phyloP scores from a whole-genome alignment of 2,888 invertebrate species.

The Lycia hirtaria region DNA sequence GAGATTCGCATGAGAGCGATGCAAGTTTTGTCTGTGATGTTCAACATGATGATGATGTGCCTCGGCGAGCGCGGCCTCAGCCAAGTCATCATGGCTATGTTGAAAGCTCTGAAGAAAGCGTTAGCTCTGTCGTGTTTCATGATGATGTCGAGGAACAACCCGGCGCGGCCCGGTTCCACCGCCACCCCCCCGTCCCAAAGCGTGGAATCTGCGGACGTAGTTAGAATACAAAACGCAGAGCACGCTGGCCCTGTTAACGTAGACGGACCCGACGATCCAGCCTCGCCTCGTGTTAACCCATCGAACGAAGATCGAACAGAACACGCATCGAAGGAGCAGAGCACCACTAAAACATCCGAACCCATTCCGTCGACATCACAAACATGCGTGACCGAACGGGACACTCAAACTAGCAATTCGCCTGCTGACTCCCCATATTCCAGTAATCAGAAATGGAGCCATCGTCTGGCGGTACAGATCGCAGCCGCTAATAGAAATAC shows the following conservation, averaged over 20 bases:
- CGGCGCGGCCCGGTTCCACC: constrained; percentile 50
- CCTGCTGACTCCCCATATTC: constrained; percentile 43
- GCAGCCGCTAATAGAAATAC: constrained; percentile 77
- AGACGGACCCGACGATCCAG: constrained; percentile 68
- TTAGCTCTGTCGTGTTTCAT: constrained; percentile 78
- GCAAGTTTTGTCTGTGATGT: constrained; percentile 81
- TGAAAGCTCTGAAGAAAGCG: constrained; percentile 76
- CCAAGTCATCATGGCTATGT: constrained; percentile 75
- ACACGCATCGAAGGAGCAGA: neutral
- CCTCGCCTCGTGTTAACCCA: constrained; percentile 43
- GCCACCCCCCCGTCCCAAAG: constrained; percentile 56
- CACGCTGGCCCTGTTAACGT: constrained; percentile 73
- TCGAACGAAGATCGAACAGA: constrained; percentile 12
- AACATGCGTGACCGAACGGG: constrained; percentile 33
- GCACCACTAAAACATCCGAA: constrained; percentile 22
- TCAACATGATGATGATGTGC: constrained; percentile 84
- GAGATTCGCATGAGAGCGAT: constrained; percentile 81
- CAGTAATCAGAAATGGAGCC: constrained; percentile 66
- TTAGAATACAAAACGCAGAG: constrained; percentile 73
- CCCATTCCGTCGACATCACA: constrained; percentile 46
- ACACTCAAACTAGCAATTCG: constrained; percentile 37
- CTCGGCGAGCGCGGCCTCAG: constrained; percentile 77
- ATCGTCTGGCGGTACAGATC: constrained; percentile 78
- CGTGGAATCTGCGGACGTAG: constrained; percentile 68
- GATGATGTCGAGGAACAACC: constrained; percentile 70